A percentile compares a stretch with the other conserved stretches of the same genome.
phyloP scores from a whole-genome alignment of 2,797 vertebrate species.

The Hyperoplus lanceolatus region DNA sequence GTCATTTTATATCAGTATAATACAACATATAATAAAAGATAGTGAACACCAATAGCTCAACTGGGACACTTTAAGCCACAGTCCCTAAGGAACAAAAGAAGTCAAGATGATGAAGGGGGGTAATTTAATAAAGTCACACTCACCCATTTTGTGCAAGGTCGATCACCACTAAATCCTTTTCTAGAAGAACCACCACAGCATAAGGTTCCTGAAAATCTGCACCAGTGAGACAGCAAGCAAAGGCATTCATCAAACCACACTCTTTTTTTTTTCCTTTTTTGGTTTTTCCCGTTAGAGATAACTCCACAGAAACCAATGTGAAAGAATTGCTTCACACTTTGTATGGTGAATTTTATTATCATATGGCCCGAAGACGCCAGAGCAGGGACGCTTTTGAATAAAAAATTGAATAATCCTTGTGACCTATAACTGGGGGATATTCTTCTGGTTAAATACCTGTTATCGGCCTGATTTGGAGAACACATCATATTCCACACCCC shows the following conservation, averaged over 20 bases:
- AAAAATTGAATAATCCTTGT: slow-evolving; percentile 46
- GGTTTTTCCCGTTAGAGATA: slow-evolving; percentile 23
- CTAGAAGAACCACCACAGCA: slow-evolving; percentile 97
- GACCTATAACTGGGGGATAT: slow-evolving; percentile 48
- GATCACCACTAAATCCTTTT: slow-evolving; percentile 99
- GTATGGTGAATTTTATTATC: slow-evolving; percentile 53
- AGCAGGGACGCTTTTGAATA: slow-evolving; percentile 27
- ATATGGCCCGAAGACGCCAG: slow-evolving; percentile 60
- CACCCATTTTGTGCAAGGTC: slow-evolving; percentile 99
- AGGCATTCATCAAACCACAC: slow-evolving; percentile 31
- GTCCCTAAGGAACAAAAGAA: slow-evolving; percentile 24
- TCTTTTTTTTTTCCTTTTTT: not conserved
- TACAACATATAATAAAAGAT: slow-evolving; percentile 16
- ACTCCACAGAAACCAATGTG: slow-evolving; percentile 40
- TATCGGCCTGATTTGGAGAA: slow-evolving; percentile 31
- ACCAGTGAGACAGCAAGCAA: slow-evolving; percentile 31
- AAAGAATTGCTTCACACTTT: slow-evolving; percentile 40
- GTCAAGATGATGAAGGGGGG: slow-evolving; percentile 15
- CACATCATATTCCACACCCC: slow-evolving; percentile 13
- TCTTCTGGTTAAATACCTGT: slow-evolving; percentile 51
- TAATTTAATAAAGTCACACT: slow-evolving; percentile 62
- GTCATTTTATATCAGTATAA: not conserved
- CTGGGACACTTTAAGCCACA: slow-evolving; percentile 21
- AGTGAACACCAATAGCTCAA: slow-evolving; percentile 9
- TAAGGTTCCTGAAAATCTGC: slow-evolving; percentile 99